Percentiles rank a stretch among this genome's conserved stretches.
These are phyloP conservation scores for Sciurus carolinensis DNA, from an alignment of 2,797 vertebrate genomes.

Conservation along the genomic window DNA sequence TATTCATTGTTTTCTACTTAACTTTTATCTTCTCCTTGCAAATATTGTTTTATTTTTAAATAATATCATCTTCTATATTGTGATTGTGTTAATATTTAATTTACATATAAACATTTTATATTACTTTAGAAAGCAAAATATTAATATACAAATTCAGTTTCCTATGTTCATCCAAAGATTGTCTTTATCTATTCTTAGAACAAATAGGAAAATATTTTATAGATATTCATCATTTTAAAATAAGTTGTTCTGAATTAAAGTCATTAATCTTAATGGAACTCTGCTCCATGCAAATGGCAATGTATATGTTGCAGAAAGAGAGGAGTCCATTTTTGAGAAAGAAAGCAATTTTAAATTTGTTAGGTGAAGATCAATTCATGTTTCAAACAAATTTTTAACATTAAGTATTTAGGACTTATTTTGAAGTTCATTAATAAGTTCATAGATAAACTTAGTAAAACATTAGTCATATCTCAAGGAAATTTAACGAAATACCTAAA, in stretches of 20 bases:
- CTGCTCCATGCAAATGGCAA: not conserved
- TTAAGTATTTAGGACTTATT: slow-evolving; percentile 4
- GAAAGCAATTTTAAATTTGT: not conserved
- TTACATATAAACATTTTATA: slow-evolving; percentile 33
- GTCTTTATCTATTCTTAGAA: not conserved
- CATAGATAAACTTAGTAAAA: not conserved
- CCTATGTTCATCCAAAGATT: not conserved
- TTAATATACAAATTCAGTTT: slow-evolving; percentile 24
- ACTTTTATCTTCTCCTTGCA: not conserved
- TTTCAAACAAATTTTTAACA: not conserved
- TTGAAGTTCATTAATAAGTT: not conserved
- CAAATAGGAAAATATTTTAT: slow-evolving; percentile 6
- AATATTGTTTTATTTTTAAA: not conserved
- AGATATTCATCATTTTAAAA: slow-evolving; percentile 16
- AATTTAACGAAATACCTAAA: not conserved
- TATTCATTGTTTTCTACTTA: slow-evolving; percentile 44
- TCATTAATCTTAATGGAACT: not conserved
- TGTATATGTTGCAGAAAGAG: not conserved
- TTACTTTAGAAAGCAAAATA: not conserved
- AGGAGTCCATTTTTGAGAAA: not conserved
- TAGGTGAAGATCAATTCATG: not conserved
- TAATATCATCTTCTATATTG: not conserved
- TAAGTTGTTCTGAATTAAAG: not conserved
- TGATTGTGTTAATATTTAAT: not conserved
- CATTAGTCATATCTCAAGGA: not conserved